These are phyloP conservation scores for Yoshiicerus persimilis DNA, from an alignment of 1,140 invertebrate genomes.

Conservation along the genomic window DNA sequence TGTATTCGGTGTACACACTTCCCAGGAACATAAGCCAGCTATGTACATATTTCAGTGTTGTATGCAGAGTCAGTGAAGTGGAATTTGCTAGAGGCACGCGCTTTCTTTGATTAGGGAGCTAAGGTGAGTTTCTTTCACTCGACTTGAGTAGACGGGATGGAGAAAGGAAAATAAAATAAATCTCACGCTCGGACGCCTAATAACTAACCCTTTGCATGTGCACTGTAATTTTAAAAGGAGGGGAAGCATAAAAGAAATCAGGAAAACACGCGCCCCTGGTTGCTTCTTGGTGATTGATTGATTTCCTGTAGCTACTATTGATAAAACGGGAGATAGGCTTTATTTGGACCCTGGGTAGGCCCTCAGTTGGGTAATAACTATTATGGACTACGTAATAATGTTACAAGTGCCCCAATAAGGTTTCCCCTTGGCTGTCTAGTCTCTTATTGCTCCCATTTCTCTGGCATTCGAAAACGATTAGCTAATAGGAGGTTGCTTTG, in stretches of 20 bases:
- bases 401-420: no score
- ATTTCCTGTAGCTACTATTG: not conserved
- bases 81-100: not conserved
- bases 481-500: not conserved
- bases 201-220: conserved; percentile 16
- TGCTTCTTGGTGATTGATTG: not conserved
- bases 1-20: not conserved
- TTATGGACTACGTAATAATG: no score
- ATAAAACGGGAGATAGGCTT: not conserved
- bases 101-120: not conserved
- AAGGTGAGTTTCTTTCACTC: not conserved
- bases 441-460: not conserved
- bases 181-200: not conserved
- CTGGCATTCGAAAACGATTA: not conserved
- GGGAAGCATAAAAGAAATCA: not conserved
- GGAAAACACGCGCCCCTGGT: not conserved
- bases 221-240: not conserved
- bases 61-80: not conserved
- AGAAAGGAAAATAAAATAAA: not conserved
- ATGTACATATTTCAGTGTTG: no score
- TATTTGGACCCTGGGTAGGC: no score
- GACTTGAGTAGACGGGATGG: not conserved
- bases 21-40: not conserved
- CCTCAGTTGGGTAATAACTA: no score
- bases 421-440: no score